phyloP scores from a whole-genome alignment of 2,888 invertebrate species.

The Amiota mariae region DNA sequence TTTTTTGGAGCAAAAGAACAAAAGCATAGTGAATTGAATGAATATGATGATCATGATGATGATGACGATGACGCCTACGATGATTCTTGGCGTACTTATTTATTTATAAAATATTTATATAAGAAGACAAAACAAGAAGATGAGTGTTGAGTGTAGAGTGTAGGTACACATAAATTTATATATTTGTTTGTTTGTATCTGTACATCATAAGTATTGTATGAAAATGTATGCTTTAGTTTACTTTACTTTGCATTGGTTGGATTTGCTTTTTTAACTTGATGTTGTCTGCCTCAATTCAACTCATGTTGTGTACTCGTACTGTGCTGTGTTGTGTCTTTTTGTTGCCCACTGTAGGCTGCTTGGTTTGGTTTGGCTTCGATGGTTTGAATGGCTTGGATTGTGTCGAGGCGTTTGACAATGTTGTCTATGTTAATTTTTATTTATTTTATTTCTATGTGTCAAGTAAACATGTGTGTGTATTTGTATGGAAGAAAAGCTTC shows the following conservation, averaged over 20 bases:
- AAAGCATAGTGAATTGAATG: not conserved
- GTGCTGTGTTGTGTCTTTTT: not conserved
- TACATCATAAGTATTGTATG: too few species aligned
- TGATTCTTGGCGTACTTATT: constrained; percentile 20
- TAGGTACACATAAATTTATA: not conserved
- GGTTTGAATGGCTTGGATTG: not conserved
- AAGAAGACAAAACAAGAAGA: too few species aligned
- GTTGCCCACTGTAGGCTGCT: not conserved
- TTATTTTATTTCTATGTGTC: constrained; percentile 53
- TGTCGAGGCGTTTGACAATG: constrained; percentile 32
- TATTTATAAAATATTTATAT: constrained; percentile 20
- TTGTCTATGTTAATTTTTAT: constrained; percentile 65
- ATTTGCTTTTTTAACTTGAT: too few species aligned
- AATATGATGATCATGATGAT: not conserved
- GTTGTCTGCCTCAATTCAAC: too few species aligned
- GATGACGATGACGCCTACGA: constrained; percentile 15
- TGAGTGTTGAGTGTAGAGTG: too few species aligned
- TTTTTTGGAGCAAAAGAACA: constrained; percentile 2
- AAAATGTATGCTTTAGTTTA: too few species aligned
- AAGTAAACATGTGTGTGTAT: not conserved
- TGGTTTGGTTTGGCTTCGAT: not conserved
- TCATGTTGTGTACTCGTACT: too few species aligned
- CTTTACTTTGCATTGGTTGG: too few species aligned
- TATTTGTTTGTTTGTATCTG: constrained; percentile 35
- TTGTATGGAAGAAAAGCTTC: not conserved